These are phyloP conservation scores for Heliocidaris tuberculata DNA, from an alignment of 35 echinoderm and acorn worm genomes.

Conservation along the genomic window DNA sequence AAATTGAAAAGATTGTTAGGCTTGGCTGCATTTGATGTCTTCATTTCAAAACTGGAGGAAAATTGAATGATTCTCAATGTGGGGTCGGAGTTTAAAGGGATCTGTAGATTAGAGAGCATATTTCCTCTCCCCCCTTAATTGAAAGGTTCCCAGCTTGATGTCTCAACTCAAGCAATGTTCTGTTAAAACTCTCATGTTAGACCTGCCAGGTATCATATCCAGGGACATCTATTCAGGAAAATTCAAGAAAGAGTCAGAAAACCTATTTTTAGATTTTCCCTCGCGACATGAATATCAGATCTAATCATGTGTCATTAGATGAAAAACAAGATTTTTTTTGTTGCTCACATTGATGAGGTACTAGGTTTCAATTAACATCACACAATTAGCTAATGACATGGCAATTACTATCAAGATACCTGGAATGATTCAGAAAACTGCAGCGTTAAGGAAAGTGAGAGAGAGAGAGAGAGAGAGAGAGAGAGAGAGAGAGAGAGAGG, in stretches of 20 bases:
- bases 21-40: constrained; percentile 13
- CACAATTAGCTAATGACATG: too few relatives aligned
- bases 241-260: not conserved
- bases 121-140: not conserved
- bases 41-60: not conserved
- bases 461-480: too few relatives aligned
- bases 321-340: too few relatives aligned
- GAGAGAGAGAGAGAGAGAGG: too few relatives aligned
- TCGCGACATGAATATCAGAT: not conserved
- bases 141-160: constrained; percentile 29
- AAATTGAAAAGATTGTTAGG: constrained; percentile 37
- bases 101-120: not conserved
- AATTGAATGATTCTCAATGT: constrained; percentile 29
- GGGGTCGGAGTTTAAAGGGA: not conserved
- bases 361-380: too few relatives aligned
- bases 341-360: too few relatives aligned
- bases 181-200: not conserved
- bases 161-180: not conserved
- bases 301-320: too few relatives aligned
- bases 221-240: not conserved
- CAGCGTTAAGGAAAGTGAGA: too few relatives aligned
- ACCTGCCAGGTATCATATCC: not conserved
- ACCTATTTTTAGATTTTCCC: not conserved
- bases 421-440: too few relatives aligned
- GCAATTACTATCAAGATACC: too few relatives aligned